These are phyloP conservation scores for Gorsachius magnificus DNA, from an alignment of 2,797 vertebrate genomes.

Conservation along the genomic window DNA sequence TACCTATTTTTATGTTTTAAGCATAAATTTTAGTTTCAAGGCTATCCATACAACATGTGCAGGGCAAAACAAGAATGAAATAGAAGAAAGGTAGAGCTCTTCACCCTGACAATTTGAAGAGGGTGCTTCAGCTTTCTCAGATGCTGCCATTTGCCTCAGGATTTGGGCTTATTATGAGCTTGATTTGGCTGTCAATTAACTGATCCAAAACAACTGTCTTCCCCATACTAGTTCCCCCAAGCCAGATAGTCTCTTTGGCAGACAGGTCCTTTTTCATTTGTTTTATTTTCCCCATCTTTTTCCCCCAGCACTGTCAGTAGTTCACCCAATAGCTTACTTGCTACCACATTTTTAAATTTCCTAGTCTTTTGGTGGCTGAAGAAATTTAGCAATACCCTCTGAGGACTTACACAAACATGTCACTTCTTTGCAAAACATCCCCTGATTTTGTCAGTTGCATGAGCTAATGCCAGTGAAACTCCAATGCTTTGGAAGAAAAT, in stretches of 20 bases:
- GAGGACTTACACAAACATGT: conserved; percentile 26
- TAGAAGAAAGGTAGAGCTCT: background rate
- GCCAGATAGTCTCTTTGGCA: background rate
- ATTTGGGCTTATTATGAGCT: background rate
- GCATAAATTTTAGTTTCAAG: background rate
- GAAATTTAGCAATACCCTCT: conserved; percentile 16
- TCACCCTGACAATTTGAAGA: background rate
- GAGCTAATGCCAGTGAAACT: conserved; percentile 38
- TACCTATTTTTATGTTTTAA: background rate
- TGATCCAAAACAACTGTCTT: background rate
- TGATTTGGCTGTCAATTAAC: background rate
- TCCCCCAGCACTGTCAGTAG: background rate
- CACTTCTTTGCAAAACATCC: conserved; percentile 1
- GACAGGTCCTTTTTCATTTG: background rate
- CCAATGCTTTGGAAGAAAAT: conserved; percentile 46
- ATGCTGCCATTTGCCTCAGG: background rate
- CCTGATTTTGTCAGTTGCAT: conserved; percentile 33
- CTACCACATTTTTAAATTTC: background rate
- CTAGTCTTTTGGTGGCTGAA: background rate
- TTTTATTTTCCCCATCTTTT: rapidly evolving
- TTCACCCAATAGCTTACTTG: background rate
- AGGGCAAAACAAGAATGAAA: background rate
- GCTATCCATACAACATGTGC: rapidly evolving
- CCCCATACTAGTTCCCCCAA: background rate
- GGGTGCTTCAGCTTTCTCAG: background rate